Evolutionary conservation across 2,113 vertebrate genomes (phyloP), one percentile per base, ranked within the genome.

Genomic region (Ceyx margarethae): DNA sequence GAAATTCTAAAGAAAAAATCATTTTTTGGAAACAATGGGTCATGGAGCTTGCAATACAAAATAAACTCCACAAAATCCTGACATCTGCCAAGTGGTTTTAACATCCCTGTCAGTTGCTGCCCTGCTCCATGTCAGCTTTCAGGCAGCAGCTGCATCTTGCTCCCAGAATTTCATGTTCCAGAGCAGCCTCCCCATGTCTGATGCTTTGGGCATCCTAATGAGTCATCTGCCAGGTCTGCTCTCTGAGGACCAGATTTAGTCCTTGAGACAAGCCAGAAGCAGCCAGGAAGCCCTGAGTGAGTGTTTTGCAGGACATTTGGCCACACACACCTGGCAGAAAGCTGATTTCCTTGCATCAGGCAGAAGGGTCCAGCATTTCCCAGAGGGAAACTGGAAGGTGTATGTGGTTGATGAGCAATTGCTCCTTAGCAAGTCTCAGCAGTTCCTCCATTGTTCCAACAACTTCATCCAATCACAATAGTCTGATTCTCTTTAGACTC

Each of bases 131-230:
- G 74, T 88, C 89, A 90, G 81, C 37, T 78, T 88, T 83, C 35
- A 51, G 83, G 77, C 68, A 78, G 73, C 93, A 95, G 92, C 83
- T 95, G 95, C 89, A 78, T 65, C 90, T 18, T 15, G 1, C 68
- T 90, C 73, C 42, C 73, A 62, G 73, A 81, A 93, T 96, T 93
- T 93, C 15, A 2, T 60, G 89, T 95, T 90, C 86, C 61, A 90
- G 73, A 71, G 65, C 53, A 89, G 69, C 69, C 53, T 48, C n/a
- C 29, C 73, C 53, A 71, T 72, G 48, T 78, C 86, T 1, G 5
- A 74, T 40, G 65, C 21, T 91, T 78, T 77, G 82, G 95, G 82
- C 94, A 82, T 91, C 48, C 75, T 91, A 6, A 78, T 71, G 81
- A 79, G 81, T 42, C 8, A 0, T 17, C n/a, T 94, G 71, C 43